Evolutionary conservation across 2,888 invertebrate species (phyloP), one percentile per base, ranked within the genome.

Genomic region (Invenusta paracnida): DNA sequence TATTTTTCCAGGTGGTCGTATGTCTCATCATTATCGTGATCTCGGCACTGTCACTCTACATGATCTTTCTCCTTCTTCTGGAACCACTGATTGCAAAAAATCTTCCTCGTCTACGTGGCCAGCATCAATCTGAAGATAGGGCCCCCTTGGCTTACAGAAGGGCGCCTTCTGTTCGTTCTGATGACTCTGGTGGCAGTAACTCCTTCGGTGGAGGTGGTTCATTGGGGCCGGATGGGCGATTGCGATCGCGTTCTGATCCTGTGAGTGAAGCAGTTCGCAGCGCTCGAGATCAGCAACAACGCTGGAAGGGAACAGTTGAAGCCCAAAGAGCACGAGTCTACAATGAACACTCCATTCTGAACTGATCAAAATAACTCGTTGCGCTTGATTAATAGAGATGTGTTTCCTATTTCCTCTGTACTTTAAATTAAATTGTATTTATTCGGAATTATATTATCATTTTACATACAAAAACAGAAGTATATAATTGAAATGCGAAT

Each of bases 241-340:
- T 17, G 17, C 48, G 48, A 17, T 11, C 48, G 17, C 48, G 48
- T 82, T 13, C 23, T 17, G 25, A 81, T 13, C 27, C 84, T 2
- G 29, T 86, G 1, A 27, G 2, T n/a, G 82, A 82, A 28, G 82
- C 29, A 17, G 82, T 82, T 2, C 66, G 73, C 31, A 27, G 82
- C 11, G 17, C 82, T 23, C 73, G 82, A 2, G 82, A 83, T 28
- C 79, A 84, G 17, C 84, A 84, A 27, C n/a, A 25, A 25, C 29
- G 83, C 28, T 29, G 48, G 67, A 86, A 84, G 67, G 81, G 84
- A 28, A 48, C 23, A 30, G 0, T 29, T 73, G 66, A 86, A 73
- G 79, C 48, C 29, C 31, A 79, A 67, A 17, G 85, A 83, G 85
- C 67, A n/a, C 1, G 73, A 5, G 84, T 84, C 23, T 82, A 28